A percentile compares a stretch with the other conserved stretches of the same genome.
Conservation (phyloP, 2,797 vertebrate genomes). For the Balearica regulorum region DNA sequence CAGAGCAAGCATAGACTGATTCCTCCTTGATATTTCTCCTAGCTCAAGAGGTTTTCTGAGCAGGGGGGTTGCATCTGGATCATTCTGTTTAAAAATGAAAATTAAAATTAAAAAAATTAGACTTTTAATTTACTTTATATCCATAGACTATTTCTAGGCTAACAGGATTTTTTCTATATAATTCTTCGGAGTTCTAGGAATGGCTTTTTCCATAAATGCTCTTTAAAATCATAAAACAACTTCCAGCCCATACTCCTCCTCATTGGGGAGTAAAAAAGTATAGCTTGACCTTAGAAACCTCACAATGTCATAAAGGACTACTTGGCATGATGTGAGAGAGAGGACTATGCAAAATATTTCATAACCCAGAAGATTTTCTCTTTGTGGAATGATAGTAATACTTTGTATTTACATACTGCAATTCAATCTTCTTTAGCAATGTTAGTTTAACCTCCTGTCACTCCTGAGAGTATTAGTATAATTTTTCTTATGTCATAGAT, state of each 20-base stretch:
- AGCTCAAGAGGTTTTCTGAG: background rate
- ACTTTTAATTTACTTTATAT: background rate
- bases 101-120: fast-evolving
- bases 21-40: background rate
- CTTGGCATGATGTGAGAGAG: background rate
- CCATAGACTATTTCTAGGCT: background rate
- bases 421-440: conserved; percentile 18
- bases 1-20: background rate
- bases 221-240: background rate
- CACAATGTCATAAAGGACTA: background rate
- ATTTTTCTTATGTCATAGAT: conserved; percentile 6
- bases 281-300: background rate
- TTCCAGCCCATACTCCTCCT: background rate
- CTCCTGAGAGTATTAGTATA: background rate
- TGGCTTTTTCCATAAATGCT: background rate
- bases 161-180: background rate
- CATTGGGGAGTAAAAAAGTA: background rate
- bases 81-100: background rate
- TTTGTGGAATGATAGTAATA: background rate
- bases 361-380: conserved; percentile 1
- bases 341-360: background rate
- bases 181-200: background rate
- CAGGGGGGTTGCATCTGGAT: background rate
- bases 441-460: conserved; percentile 46
- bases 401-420: conserved; percentile 3